Evolutionary conservation across 2,797 vertebrate genomes (phyloP).

Genomic region (Orientallactaga sibirica): DNA sequence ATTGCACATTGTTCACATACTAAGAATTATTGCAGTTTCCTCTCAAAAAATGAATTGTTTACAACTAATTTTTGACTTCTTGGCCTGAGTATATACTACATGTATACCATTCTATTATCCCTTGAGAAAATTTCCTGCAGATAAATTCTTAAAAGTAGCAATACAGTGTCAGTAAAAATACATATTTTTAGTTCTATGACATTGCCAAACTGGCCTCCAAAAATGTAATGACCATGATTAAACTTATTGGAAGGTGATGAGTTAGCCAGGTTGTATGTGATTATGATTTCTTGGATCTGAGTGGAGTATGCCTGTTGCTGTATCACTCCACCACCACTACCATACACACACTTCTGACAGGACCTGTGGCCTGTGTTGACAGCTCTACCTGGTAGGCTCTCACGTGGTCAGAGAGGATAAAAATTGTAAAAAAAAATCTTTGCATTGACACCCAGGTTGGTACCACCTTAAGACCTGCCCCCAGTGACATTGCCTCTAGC

Average conservation of each 20-base stretch:
- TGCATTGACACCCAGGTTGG: neutral
- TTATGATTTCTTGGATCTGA: neutral
- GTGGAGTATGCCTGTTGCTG: fast-evolving
- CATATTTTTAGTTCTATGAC: neutral
- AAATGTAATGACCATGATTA: neutral
- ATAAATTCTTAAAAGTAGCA: slow-evolving; percentile 33
- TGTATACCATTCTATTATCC: neutral
- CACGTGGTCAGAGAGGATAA: neutral
- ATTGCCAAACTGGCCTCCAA: neutral
- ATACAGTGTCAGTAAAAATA: neutral
- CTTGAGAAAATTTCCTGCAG: slow-evolving; percentile 42
- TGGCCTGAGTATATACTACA: neutral
- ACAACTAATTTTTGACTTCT: neutral
- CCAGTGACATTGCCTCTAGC: too few species aligned
- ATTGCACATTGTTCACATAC: neutral
- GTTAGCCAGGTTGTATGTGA: neutral
- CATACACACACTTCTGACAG: neutral
- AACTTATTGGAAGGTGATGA: neutral
- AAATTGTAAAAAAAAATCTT: neutral
- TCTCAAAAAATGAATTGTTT: neutral
- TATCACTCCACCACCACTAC: neutral
- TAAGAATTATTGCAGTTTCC: neutral
- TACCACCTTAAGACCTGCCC: neutral
- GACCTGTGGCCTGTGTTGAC: neutral
- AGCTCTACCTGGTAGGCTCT: neutral